phyloP scores from a whole-genome alignment of 35 echinoderm and acorn worm species.

The Apostichopus japonicus region DNA sequence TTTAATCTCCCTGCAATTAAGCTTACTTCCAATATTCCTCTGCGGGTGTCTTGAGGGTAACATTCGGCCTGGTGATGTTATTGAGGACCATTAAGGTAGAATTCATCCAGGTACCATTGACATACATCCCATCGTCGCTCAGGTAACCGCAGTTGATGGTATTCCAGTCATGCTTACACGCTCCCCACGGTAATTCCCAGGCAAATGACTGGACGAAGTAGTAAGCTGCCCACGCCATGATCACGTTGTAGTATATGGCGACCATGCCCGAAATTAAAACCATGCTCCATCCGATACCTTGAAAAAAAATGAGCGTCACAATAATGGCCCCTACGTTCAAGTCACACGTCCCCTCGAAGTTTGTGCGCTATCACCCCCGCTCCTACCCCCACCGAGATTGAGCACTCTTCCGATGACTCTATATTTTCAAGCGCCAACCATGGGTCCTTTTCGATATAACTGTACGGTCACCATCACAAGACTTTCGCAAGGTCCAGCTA shows the following conservation, averaged over 20 bases:
- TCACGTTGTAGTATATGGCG: slow-evolving; percentile 94
- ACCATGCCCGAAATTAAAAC: slow-evolving; percentile 83
- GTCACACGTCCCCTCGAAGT: too few species aligned
- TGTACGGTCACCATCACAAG: too few species aligned
- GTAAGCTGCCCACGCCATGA: slow-evolving; percentile 85
- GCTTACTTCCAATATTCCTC: slow-evolving; percentile 83
- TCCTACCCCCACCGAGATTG: too few species aligned
- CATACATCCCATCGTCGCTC: slow-evolving; percentile 29
- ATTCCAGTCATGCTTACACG: slow-evolving; percentile 82
- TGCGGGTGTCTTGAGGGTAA: slow-evolving; percentile 55
- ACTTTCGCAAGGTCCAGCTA: too few species aligned
- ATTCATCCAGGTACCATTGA: slow-evolving; percentile 61
- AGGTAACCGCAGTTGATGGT: slow-evolving; percentile 71
- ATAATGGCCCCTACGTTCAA: too few species aligned
- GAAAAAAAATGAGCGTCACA: neutral
- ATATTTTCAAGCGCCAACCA: too few species aligned
- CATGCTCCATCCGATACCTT: slow-evolving; percentile 92
- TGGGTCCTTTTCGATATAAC: too few species aligned
- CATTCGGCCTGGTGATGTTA: slow-evolving; percentile 1
- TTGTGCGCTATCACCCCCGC: too few species aligned
- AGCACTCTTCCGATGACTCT: too few species aligned
- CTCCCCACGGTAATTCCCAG: slow-evolving; percentile 71
- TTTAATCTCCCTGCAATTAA: neutral
- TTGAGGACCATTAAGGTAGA: neutral
- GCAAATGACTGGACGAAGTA: slow-evolving; percentile 85